These are phyloP conservation scores for Paradoxurus hermaphroditus DNA, from an alignment of 2,113 vertebrate genomes.

Conservation along the genomic window DNA sequence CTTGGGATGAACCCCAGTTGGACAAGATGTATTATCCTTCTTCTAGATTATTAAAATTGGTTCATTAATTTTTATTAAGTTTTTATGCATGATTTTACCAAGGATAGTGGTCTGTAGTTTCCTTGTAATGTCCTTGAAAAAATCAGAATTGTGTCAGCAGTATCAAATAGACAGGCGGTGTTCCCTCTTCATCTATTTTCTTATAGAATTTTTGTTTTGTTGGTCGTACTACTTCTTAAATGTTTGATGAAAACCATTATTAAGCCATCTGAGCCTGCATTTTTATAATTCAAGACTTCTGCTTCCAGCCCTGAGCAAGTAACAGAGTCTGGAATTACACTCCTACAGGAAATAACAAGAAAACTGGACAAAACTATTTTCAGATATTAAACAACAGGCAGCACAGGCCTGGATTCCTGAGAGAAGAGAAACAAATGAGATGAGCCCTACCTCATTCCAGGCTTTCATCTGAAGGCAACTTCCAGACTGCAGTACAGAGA, in stretches of 20 bases:
- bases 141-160: not conserved
- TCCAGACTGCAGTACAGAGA: not conserved
- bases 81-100: not conserved
- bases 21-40: not conserved
- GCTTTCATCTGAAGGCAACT: not conserved
- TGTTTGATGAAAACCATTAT: not conserved
- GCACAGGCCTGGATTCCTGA: not conserved
- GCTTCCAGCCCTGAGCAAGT: not conserved
- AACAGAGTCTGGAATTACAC: not conserved
- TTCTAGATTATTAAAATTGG: not conserved
- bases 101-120: not conserved
- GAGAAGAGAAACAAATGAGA: not conserved
- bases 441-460: not conserved
- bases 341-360: not conserved
- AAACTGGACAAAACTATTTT: not conserved
- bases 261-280: not conserved
- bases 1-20: not conserved
- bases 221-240: not conserved
- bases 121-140: not conserved
- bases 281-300: slow-evolving; percentile 16
- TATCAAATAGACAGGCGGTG: not conserved
- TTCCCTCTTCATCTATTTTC: slow-evolving; percentile 2
- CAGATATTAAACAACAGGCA: not conserved
- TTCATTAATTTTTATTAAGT: not conserved
- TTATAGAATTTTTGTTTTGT: not conserved